These are phyloP conservation scores for Phaenicophaeus curvirostris DNA, from an alignment of 2,797 vertebrate genomes.

Conservation along the genomic window DNA sequence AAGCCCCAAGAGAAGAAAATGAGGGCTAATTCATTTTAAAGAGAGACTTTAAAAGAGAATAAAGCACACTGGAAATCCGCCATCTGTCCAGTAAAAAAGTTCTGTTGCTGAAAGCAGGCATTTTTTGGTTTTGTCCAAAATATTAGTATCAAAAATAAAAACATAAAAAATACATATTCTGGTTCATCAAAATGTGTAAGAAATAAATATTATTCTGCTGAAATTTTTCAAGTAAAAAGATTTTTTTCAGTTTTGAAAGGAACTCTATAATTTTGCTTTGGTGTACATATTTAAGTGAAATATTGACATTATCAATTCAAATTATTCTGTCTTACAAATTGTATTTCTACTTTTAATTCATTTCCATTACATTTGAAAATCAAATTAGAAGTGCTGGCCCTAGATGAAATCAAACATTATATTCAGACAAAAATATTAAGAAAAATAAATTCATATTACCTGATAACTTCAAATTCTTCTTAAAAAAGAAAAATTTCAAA, in stretches of 20 bases:
- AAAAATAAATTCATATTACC: not conserved
- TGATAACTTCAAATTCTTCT: not conserved
- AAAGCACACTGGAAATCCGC: not conserved
- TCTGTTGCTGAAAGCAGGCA: not conserved
- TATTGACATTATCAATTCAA: not conserved
- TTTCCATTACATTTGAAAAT: not conserved
- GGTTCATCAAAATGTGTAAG: not conserved
- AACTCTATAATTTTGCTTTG: not conserved
- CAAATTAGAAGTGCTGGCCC: fast-evolving
- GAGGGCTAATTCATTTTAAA: not conserved
- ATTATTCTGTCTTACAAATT: not conserved
- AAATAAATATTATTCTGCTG: not conserved
- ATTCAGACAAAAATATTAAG: not conserved
- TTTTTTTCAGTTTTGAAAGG: not conserved
- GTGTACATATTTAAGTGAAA: not conserved
- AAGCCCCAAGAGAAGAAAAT: not conserved
- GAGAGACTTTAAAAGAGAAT: not conserved
- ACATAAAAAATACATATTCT: not conserved
- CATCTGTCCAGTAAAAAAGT: not conserved
- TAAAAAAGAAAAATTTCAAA: not conserved
- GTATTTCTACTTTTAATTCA: not conserved
- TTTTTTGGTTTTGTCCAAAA: not conserved
- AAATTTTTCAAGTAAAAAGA: not conserved
- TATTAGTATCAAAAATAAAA: not conserved
- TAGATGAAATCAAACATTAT: not conserved